phyloP scores from a whole-genome alignment of 2,797 vertebrate species.

The Phalanger gymnotis region DNA sequence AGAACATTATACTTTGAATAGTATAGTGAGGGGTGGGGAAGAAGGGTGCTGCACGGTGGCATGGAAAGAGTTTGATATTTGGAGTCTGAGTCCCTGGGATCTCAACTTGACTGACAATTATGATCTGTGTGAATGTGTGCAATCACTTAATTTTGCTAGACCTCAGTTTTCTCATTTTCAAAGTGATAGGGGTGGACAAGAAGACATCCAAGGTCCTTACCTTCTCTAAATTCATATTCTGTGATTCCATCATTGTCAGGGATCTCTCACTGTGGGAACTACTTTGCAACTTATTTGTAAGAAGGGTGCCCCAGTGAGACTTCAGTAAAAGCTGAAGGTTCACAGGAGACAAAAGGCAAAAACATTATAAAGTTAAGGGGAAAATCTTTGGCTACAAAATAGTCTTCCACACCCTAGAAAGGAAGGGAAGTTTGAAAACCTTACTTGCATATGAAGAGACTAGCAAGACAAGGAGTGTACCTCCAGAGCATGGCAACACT shows the following conservation, averaged over 20 bases:
- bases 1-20: background rate
- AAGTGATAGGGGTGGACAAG: background rate
- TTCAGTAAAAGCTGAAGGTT: background rate
- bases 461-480: background rate
- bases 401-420: background rate
- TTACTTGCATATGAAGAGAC: background rate
- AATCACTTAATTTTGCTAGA: background rate
- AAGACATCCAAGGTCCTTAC: background rate
- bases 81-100: slow-evolving; percentile 65
- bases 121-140: background rate
- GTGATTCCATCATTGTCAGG: background rate
- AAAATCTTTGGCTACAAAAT: background rate
- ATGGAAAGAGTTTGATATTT: slow-evolving; percentile 32
- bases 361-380: background rate
- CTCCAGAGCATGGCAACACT: background rate
- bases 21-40: background rate
- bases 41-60: background rate
- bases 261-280: background rate
- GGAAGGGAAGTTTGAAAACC: background rate
- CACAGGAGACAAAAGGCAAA: background rate
- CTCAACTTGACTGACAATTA: slow-evolving; percentile 53
- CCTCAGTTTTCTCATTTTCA: background rate
- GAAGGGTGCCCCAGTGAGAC: background rate
- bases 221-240: background rate
- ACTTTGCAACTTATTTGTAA: background rate